Evolutionary conservation across 1,140 invertebrate genomes (phyloP), one percentile per base, ranked within the genome.

Genomic region (Lepidurus couesii): DNA sequence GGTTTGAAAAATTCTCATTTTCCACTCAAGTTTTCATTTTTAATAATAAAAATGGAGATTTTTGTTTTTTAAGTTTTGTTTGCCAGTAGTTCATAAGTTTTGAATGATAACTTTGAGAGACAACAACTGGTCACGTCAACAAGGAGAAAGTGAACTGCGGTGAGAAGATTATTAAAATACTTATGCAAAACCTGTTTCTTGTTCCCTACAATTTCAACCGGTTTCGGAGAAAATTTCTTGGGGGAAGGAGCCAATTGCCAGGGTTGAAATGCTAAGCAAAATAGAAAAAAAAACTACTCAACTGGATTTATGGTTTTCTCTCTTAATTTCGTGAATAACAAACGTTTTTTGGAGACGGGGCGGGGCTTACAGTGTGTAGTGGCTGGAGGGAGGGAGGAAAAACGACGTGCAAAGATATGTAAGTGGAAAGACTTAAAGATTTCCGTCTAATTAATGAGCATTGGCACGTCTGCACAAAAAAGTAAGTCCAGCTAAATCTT

Each of bases 111-210:
- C 21, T 65, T 65, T 34, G 34, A 34, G 53, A 65, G 53, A 65
- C n/a, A 65, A 65, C 53, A 65, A 65, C 53, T 65, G 53, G 53
- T 65, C 53, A 65, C 53, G 53, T 65, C 21, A 65, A 65, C 53
- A 65, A 21, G 7, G 53, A 21, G n/a, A n/a, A 21, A 65, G 53
- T 65, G 53, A 65, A 65, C 21, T 65, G 21, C 53, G 21, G 53
- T 65, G 53, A 65, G 53, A 65, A 65, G 53, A 65, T 65, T 65
- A 65, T 65, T 65, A 65, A 65, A 65, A 65, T 65, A 65, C 53
- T 21, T 65, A 65, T 65, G 53, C 53, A 65, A 65, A 21, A 65
- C 16, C 5, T 65, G 53, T 7, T 34, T 34, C 53, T 65, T 65
- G 53, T 65, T 65, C 53, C 53, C 53, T 65, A 65, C 16, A 65